Evolutionary conservation across 1,140 invertebrate species (phyloP), one percentile per base, ranked within the genome.

Genomic region (Schlechtendalia chinensis): DNA sequence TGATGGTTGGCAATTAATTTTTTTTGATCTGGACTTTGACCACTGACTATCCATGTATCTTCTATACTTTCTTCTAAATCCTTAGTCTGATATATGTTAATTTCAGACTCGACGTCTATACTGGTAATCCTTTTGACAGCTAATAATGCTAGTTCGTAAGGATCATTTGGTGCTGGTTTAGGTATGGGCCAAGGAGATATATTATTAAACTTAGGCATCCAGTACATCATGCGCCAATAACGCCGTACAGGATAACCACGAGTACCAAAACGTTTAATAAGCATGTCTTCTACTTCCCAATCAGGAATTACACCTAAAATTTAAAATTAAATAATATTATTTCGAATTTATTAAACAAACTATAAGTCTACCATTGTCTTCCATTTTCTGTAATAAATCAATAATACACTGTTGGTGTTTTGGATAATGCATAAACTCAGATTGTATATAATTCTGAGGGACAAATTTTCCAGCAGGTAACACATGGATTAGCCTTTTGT

Each of bases 191-290:
- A 99, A 3, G 97, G 97, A 83, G 94, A 96, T 0, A 92, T 85
- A 86, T 98, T 92, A 84, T 91, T 94, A 84, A 99, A 96, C 86
- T 99, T 99, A 5, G 97, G 96, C 91, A 98, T 93, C 98, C 98
- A 99, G 85, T 99, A 99, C 88, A 95, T 91, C 93, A 98, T 96
- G 65, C 96, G 88, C 88, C 91, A 92, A 84, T 91, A 94, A 85
- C 97, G 98, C 81, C 93, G 87, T 17, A 95, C 85, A 0, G 94
- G 93, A 84, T 91, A 89, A 16, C 91, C 91, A 83, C 91, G 87
- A 80, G 88, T 87, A 0, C 97, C 96, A 88, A 98, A 99, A 58
- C 91, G 90, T 84, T 93, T 93, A 12, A 92, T 82, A 0, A 99
- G 85, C 83, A 97, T 91, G 80, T 89, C 86, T 83, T 96, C 91